Evolutionary conservation across 30 jellyfish, hydroid and myxozoan genomes (phyloP).

Genomic region (Chrysaora quinquecirrha): DNA sequence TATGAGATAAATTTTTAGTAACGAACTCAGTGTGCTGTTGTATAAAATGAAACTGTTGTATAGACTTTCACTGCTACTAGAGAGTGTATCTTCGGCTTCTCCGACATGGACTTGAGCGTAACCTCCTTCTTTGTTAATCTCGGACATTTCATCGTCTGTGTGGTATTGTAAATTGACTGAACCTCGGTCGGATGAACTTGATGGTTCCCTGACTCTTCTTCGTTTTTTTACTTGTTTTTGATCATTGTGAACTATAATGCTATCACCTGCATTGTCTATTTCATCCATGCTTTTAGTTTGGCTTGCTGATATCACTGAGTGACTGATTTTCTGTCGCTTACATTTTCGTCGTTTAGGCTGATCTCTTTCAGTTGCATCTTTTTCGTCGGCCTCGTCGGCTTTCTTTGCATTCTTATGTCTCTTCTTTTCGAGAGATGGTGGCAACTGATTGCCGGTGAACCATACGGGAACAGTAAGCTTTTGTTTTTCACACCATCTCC

Average conservation of each 20-base stretch:
- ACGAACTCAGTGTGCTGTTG: too few species aligned
- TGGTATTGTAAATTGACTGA: neutral
- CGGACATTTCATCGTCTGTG: constrained; percentile 19
- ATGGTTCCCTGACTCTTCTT: constrained; percentile 22
- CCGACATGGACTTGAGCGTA: neutral
- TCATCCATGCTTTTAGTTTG: too few species aligned
- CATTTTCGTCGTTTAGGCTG: constrained; percentile 22
- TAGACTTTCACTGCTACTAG: constrained; percentile 16
- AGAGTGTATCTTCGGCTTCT: neutral
- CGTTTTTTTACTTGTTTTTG: constrained; percentile 12
- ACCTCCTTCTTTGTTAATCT: neutral
- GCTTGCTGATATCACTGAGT: constrained; percentile 4
- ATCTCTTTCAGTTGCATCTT: constrained; percentile 3
- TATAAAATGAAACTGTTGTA: too few species aligned
- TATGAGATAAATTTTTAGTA: too few species aligned
- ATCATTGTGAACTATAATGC: too few species aligned
- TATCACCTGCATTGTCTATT: too few species aligned
- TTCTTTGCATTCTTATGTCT: constrained; percentile 2
- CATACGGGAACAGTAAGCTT: constrained; percentile 33
- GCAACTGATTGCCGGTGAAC: constrained; percentile 46
- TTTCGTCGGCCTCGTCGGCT: constrained; percentile 7
- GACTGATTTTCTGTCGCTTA: constrained; percentile 3
- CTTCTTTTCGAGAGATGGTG: constrained; percentile 21
- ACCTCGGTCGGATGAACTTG: constrained; percentile 3
- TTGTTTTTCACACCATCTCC: constrained; percentile 23